phyloP scores from a whole-genome alignment of 2,797 vertebrate species.

The Bradypus variegatus region DNA sequence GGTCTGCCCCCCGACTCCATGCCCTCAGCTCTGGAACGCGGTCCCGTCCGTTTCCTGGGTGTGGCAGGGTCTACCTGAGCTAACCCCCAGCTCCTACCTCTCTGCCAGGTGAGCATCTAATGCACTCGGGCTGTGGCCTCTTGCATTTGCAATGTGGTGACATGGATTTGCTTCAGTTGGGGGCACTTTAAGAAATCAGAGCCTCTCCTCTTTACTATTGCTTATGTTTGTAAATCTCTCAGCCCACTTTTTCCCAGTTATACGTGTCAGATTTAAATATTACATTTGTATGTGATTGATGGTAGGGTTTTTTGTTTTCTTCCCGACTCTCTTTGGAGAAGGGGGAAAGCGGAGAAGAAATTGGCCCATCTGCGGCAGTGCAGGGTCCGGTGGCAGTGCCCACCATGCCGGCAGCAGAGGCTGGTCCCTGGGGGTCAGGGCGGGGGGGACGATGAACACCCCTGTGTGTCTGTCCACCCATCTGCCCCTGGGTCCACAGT shows the following conservation, averaged over 20 bases:
- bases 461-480: rapidly evolving
- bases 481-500: background rate
- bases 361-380: background rate
- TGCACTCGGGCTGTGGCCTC: background rate
- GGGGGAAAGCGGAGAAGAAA: background rate
- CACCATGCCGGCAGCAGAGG: background rate
- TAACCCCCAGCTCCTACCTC: background rate
- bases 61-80: background rate
- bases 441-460: rapidly evolving
- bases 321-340: background rate
- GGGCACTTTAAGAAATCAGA: background rate
- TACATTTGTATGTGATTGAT: background rate
- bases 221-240: background rate
- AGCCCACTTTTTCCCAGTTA: background rate
- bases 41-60: background rate
- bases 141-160: background rate
- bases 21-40: background rate
- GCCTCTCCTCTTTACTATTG: background rate
- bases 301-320: background rate
- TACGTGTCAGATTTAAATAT: background rate
- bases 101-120: slow-evolving; percentile 4
- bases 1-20: background rate
- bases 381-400: background rate
- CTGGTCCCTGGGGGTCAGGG: background rate
- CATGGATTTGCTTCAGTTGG: background rate